Evolutionary conservation across 2,113 vertebrate species (phyloP), one percentile per base, ranked within the genome.

Genomic region (Pteruthius melanotis): DNA sequence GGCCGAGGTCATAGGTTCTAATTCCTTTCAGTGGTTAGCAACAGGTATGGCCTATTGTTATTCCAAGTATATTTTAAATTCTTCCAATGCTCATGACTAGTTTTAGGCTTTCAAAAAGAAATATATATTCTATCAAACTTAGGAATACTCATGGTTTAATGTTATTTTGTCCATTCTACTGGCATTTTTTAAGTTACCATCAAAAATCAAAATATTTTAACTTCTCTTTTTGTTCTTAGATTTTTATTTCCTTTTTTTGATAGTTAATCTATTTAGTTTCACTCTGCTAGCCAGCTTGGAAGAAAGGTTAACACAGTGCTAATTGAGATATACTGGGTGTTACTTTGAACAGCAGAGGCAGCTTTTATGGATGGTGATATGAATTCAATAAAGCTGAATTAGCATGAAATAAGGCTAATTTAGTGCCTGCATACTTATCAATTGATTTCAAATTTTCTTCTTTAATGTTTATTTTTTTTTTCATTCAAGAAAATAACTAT

Each of bases 401-500:
- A 92, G 81, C 82, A 88, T 91, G 95, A 97, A 97, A 96, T 95
- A 93, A 96, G 52, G 74, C 65, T 96, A 95, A 91, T 87, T 89
- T 80, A 92, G 70, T 87, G 63, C 30, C 70, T 91, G 50, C 20
- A 80, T 89, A 82, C 87, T 92, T 96, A 87, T 70, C 86, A 83
- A 91, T 92, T 83, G 49, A 97, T 95, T 95, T 53, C 65, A 85
- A 88, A 76, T 94, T 80, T 91, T 89, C 64, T 92, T 80, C 71
- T 96, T 69, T 87, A 94, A 95, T 84, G 88, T 88, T 90, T 94
- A 64, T 65, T 94, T 95, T 74, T 94, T 95, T 74, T 80, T 89
- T 83, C 54, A 88, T 72, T 90, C 70, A 63, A 54, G 71, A 85
- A 94, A 94, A 84, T 76, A 83, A 83, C 39, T 59, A n/a, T 90